Evolutionary conservation across 2,797 vertebrate genomes (phyloP).

Genomic region (Balearica regulorum): DNA sequence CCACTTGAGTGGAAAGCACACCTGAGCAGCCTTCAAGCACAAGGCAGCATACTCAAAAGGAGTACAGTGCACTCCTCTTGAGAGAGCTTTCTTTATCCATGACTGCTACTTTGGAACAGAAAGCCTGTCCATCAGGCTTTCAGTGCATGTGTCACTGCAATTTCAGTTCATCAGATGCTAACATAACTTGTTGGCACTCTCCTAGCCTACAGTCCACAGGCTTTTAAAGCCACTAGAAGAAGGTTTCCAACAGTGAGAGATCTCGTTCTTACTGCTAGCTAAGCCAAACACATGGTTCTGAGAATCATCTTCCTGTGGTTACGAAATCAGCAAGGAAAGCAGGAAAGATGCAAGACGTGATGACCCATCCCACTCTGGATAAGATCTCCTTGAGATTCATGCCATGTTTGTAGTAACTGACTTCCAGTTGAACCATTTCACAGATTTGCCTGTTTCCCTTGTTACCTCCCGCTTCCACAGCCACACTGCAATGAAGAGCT

Average conservation of each 20-base stretch:
- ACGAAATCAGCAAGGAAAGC: not conserved
- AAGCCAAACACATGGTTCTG: not conserved
- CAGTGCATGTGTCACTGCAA: not conserved
- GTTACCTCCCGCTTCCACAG: not conserved
- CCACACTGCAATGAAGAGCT: not conserved
- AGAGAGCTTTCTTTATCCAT: not conserved
- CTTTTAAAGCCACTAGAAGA: not conserved
- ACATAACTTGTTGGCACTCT: not conserved
- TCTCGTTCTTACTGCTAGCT: not conserved
- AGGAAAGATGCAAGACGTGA: not conserved
- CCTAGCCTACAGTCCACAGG: not conserved
- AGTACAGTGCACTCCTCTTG: not conserved
- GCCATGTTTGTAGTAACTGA: not conserved
- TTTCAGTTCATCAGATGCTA: not conserved
- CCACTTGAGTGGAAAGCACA: not conserved
- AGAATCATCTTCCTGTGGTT: not conserved
- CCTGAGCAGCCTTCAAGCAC: not conserved
- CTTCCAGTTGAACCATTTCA: not conserved
- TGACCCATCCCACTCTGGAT: not conserved
- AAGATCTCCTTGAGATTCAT: not conserved
- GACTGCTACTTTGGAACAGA: not conserved
- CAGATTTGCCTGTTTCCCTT: not conserved
- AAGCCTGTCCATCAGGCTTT: not conserved
- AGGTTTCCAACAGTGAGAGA: not conserved
- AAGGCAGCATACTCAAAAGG: not conserved